Evolutionary conservation across 2,888 invertebrate genomes (phyloP).

Genomic region (Neuroscelio doddi): DNA sequence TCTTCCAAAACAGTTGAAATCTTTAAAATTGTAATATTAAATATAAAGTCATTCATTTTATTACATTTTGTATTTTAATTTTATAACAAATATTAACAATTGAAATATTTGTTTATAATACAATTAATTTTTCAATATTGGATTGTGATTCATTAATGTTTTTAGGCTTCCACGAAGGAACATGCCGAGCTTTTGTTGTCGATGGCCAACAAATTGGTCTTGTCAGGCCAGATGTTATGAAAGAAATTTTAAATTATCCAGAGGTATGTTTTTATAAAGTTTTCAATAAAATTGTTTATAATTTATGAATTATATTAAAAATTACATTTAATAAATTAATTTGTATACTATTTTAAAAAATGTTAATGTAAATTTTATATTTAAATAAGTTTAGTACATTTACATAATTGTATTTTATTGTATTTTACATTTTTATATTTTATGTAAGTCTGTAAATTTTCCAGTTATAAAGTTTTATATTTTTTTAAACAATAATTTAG

Average conservation of each 20-base stretch:
- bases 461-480: too few relatives aligned
- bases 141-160: constrained; percentile 58
- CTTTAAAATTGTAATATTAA: too few relatives aligned
- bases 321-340: constrained; percentile 6
- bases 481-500: too few relatives aligned
- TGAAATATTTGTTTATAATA: too few relatives aligned
- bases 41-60: background rate
- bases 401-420: too few relatives aligned
- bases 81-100: too few relatives aligned
- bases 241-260: constrained; percentile 85
- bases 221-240: constrained; percentile 87
- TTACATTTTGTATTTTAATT: constrained; percentile 27
- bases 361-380: constrained; percentile 6
- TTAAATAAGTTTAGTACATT: too few relatives aligned
- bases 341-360: background rate
- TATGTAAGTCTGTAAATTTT: too few relatives aligned
- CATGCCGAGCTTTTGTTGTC: constrained; percentile 90
- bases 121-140: constrained; percentile 13
- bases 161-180: constrained; percentile 83
- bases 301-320: background rate
- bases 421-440: too few relatives aligned
- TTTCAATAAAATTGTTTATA: too few relatives aligned
- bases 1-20: constrained; percentile 32
- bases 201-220: constrained; percentile 93
- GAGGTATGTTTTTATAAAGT: too few relatives aligned